Base-by-base conservation (phyloP, 2,113 vertebrate genomes). In the Syrmaticus mikado region DNA sequence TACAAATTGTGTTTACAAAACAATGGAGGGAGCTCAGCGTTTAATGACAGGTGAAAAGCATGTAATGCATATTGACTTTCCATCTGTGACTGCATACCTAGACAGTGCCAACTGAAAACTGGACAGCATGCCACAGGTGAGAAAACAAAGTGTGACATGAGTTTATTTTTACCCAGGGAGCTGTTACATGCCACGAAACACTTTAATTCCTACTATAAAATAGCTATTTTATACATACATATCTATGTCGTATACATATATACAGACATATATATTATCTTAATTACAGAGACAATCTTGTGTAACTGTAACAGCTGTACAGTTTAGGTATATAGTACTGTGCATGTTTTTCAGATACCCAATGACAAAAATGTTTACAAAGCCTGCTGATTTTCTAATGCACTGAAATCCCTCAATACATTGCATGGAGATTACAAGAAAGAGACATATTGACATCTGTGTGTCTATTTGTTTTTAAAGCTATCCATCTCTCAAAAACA, bases 1-100 rank as follows among this genome's bases (percentile, higher is more conserved):
- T 79, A n/a, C 30, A 79, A 93, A 95, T 66, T 76, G 11, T 55
- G 95, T 73, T 50, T 66, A 70, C 52, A 50, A 92, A 89, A 79
- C 53, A 24, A 71, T 0, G 1, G 46, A 87, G 55, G 16, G 32
- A 78, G 45, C 88, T 92, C 58, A 84, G 65, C n/a, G 46, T 77
- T 95, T 85, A 25, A 64, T 46, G 62, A 62, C 66, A 89, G 73
- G 83, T 93, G 48, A 94, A 88, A 89, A 79, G 8, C 36, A 43
- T 64, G 58, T 82, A 48, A 73, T 77, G 76, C 73, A 30, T 34
- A 58, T 11, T 70, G 82, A 62, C 74, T 92, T 82, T 46, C 83
- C 83, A 72, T 89, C 80, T 93, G 88, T 55, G 85, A 55, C 7
- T 4, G 57, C 66, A 30, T 66, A 91, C 76, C 72, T 90, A 65